Base-by-base conservation (phyloP, 1,140 invertebrate species). In the Bombus confusus region DNA sequence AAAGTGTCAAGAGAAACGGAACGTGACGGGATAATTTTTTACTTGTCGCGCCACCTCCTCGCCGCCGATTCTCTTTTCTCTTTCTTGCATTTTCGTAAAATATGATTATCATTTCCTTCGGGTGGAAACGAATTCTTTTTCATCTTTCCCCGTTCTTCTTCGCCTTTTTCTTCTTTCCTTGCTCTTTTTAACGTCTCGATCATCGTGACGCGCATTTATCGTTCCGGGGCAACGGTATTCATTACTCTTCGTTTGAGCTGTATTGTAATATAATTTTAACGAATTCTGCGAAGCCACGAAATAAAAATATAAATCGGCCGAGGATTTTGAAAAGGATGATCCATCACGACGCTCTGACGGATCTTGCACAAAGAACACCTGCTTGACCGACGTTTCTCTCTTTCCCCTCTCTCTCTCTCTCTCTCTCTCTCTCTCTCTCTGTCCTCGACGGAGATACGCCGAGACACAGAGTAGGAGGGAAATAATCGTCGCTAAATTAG, bases 261-360 rank as follows among this genome's bases (percentile, higher is more conserved):
- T 89, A 89, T 90, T 90, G 88, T 89, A 85, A 89, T 89, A 85
- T 80, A 89, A 90, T 89, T 90, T 90, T 71, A 90, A 87, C 88
- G 88, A 85, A 90, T 90, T 86, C 52, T 81, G 88, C 78, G 78
- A 75, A 89, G 77, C 39, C 66, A 73, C 37, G 80, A 89, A 86
- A 89, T 89, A 89, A 89, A 88, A 87, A 80, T 89, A 73, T 83
- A 85, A 83, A 76, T 78, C 87, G 74, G 71, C 15, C 84, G 66
- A 39, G 78, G 86, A 89, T 89, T 89, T 89, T 77, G 81, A 89
- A 89, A 89, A 81, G 87, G 87, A 90, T 74, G 85, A 89, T 90
- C 88, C 88, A 89, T 89, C 88, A 89, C 80, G 87, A 64, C 52
- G 52, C 52, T 47, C 75, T 80, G 88, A 89, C 88, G 88, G 88